phyloP scores from a whole-genome alignment of 2,113 vertebrate genomes.

The Martes martes region DNA sequence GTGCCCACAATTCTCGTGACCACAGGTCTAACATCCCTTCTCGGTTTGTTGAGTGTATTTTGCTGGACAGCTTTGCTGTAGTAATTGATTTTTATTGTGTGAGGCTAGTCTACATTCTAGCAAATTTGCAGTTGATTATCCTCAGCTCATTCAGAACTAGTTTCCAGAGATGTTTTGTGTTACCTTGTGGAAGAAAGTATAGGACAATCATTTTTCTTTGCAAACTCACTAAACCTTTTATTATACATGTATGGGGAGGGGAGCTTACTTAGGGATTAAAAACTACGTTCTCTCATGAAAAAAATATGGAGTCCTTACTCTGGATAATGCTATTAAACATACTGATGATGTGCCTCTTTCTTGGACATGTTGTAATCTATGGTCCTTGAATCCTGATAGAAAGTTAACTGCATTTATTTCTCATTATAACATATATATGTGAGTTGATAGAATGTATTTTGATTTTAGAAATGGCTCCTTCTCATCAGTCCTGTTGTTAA shows the following conservation, averaged over 20 bases:
- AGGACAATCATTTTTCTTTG: constrained; percentile 40
- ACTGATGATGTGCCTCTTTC: neutral
- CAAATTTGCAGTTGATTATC: constrained; percentile 56
- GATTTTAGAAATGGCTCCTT: neutral
- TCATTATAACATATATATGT: neutral
- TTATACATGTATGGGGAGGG: neutral
- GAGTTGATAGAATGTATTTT: neutral
- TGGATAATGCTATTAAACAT: neutral
- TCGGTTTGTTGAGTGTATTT: constrained; percentile 41
- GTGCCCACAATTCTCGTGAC: neutral
- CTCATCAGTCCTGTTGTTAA: neutral
- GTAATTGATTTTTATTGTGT: constrained; percentile 41
- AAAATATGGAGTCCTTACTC: neutral
- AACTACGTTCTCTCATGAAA: neutral
- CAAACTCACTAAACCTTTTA: constrained; percentile 33
- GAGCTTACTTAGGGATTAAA: neutral
- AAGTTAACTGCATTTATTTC: neutral
- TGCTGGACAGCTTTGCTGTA: constrained; percentile 33
- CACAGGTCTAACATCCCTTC: neutral
- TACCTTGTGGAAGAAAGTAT: constrained; percentile 32
- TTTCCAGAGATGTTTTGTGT: neutral
- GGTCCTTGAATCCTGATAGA: neutral
- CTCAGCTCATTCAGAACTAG: neutral
- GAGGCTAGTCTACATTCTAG: constrained; percentile 6
- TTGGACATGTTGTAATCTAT: neutral